phyloP scores from a whole-genome alignment of 2,888 invertebrate species.

The Brassicogethes aeneus region DNA sequence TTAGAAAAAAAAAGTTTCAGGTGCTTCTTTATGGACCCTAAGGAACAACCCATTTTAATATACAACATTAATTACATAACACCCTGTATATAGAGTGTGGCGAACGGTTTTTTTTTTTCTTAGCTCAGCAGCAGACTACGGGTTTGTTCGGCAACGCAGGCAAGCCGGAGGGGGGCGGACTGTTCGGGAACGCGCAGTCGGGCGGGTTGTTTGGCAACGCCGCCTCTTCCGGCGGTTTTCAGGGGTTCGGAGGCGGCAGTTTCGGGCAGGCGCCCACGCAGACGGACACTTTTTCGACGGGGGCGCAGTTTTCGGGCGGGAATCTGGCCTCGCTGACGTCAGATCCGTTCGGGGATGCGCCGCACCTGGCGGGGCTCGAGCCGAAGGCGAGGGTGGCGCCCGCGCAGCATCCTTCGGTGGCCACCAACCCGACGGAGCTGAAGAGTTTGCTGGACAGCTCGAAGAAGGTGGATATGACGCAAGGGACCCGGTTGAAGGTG shows the following conservation, averaged over 20 bases:
- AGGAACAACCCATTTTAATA: background rate
- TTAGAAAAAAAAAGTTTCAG: no score
- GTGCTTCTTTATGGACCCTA: no score
- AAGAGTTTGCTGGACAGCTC: slow-evolving; percentile 30
- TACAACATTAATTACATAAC: no score
- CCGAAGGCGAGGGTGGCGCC: slow-evolving; percentile 20
- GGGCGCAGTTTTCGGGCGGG: no score
- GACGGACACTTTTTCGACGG: no score
- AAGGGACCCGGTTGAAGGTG: slow-evolving; percentile 23
- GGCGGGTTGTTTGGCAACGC: slow-evolving; percentile 18
- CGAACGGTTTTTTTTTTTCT: background rate
- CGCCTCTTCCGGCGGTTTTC: no score
- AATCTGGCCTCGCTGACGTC: slow-evolving; percentile 23
- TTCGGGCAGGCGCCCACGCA: background rate
- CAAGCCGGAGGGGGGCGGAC: slow-evolving; percentile 38
- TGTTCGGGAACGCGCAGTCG: slow-evolving; percentile 44
- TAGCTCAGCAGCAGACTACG: slow-evolving; percentile 14
- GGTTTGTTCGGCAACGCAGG: slow-evolving; percentile 43
- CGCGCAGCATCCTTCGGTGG: slow-evolving; percentile 15
- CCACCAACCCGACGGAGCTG: slow-evolving; percentile 34
- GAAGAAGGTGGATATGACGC: slow-evolving; percentile 24
- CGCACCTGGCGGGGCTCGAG: slow-evolving; percentile 29
- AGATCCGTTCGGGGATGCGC: slow-evolving; percentile 31
- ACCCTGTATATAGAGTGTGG: no score
- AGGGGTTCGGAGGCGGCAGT: slow-evolving; percentile 39